These are phyloP conservation scores for Penelope pileata DNA, from an alignment of 2,113 vertebrate species.

Conservation along the genomic window DNA sequence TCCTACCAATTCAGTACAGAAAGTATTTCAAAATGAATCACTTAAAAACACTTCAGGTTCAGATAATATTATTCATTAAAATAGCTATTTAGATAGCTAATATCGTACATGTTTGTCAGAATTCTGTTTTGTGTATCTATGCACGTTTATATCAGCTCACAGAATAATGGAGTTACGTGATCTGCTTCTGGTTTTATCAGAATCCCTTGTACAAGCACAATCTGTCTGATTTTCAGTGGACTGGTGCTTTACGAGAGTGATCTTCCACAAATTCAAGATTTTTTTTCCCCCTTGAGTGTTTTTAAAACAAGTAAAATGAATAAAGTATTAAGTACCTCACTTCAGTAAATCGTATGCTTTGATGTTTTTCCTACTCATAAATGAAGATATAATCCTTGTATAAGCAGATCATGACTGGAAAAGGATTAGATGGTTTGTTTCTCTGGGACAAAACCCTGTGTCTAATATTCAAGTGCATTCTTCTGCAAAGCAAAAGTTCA, in stretches of 20 bases:
- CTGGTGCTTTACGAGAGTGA: background rate
- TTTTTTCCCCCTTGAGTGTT: background rate
- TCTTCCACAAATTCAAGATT: background rate
- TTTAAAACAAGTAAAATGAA: background rate
- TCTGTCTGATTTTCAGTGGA: too few relatives aligned
- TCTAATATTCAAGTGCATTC: fast-evolving
- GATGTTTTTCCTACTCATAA: too few relatives aligned
- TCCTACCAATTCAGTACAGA: background rate
- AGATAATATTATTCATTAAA: background rate
- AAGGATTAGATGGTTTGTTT: background rate
- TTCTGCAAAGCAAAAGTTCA: background rate
- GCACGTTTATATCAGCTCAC: too few relatives aligned
- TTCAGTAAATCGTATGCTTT: background rate
- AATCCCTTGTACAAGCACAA: too few relatives aligned
- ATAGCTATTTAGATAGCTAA: too few relatives aligned
- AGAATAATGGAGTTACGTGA: too few relatives aligned
- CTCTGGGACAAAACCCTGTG: fast-evolving
- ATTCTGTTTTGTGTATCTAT: too few relatives aligned
- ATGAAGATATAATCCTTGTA: background rate
- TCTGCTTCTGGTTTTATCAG: too few relatives aligned
- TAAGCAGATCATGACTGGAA: background rate
- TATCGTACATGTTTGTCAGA: too few relatives aligned
- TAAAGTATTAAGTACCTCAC: fast-evolving
- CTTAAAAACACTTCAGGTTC: background rate
- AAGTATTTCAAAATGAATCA: too few relatives aligned